A percentile compares a stretch with the other conserved stretches of the same genome.
These are phyloP conservation scores for Atherinomorus stipes DNA, from an alignment of 2,113 vertebrate species.

Conservation along the genomic window DNA sequence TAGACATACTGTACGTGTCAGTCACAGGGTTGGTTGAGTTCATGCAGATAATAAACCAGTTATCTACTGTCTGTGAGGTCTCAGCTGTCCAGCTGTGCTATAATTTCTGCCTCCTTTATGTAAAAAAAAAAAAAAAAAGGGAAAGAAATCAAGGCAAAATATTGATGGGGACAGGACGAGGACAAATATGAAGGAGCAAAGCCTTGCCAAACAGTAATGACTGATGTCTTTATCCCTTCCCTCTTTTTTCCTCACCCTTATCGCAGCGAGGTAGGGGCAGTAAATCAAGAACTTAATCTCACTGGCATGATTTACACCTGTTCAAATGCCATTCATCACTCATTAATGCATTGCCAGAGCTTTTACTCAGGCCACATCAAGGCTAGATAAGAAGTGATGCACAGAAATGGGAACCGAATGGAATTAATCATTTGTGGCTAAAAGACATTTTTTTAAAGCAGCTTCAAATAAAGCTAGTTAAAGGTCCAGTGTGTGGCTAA, in stretches of 20 bases:
- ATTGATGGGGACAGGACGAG: slow-evolving; percentile 11
- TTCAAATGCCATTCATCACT: slow-evolving; percentile 24
- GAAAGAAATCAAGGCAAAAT: not conserved
- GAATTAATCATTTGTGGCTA: not conserved
- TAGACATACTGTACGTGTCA: not conserved
- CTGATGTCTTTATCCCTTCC: slow-evolving; percentile 36
- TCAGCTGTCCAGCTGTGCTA: not conserved
- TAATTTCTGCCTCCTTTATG: not conserved
- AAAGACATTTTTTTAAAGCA: no score
- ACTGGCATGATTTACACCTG: slow-evolving; percentile 29
- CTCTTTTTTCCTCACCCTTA: not conserved
- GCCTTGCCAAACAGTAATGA: not conserved
- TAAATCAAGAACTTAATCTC: slow-evolving; percentile 48
- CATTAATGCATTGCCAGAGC: not conserved
- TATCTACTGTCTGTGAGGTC: not conserved
- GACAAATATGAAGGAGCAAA: not conserved
- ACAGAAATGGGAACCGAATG: not conserved
- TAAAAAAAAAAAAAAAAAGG: no score
- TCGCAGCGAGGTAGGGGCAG: not conserved
- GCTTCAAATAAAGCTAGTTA: no score
- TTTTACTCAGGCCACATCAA: slow-evolving; percentile 9
- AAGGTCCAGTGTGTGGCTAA: no score
- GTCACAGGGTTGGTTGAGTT: not conserved
- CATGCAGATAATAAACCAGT: not conserved
- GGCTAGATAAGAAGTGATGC: slow-evolving; percentile 3